Percentiles rank a stretch among this genome's conserved stretches.
phyloP scores from a whole-genome alignment of 2,888 invertebrate species.

The Drosophila suboccidentalis region DNA sequence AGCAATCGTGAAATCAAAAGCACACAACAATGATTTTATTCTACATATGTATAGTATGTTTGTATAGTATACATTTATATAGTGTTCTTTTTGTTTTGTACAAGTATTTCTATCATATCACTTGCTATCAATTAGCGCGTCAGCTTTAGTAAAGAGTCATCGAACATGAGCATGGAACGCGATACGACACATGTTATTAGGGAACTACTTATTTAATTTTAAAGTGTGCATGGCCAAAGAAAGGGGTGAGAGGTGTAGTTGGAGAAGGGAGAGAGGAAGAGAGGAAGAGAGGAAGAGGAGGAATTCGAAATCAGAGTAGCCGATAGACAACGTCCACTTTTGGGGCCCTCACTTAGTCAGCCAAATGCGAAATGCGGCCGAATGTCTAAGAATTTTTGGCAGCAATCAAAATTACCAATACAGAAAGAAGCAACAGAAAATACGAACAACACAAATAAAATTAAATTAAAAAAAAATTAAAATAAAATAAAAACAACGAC shows the following conservation, averaged over 20 bases:
- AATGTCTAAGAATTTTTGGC: constrained; percentile 68
- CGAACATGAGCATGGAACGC: constrained; percentile 15
- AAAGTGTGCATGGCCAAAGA: neutral
- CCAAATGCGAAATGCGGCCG: constrained; percentile 35
- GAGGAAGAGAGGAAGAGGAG: neutral
- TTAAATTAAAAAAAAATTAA: neutral
- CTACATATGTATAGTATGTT: neutral
- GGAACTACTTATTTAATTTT: constrained; percentile 9
- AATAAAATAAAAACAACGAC: constrained; percentile 24
- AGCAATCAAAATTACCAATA: constrained; percentile 72
- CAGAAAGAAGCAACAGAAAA: constrained; percentile 16
- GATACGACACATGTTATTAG: constrained; percentile 31
- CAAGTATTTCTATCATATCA: constrained; percentile 42
- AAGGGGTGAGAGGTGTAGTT: neutral
- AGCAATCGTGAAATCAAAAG: constrained; percentile 39
- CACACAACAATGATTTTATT: constrained; percentile 10
- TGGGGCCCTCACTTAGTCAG: constrained; percentile 26
- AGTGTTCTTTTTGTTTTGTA: neutral
- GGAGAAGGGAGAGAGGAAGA: neutral
- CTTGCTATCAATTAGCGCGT: constrained; percentile 68
- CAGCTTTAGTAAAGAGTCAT: constrained; percentile 23
- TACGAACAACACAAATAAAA: constrained; percentile 19
- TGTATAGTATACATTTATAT: neutral
- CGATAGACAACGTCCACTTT: constrained; percentile 30
- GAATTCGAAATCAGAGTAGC: constrained; percentile 24